phyloP scores from a whole-genome alignment of 2,888 invertebrate species.

The Lepetodrilus schrolli region DNA sequence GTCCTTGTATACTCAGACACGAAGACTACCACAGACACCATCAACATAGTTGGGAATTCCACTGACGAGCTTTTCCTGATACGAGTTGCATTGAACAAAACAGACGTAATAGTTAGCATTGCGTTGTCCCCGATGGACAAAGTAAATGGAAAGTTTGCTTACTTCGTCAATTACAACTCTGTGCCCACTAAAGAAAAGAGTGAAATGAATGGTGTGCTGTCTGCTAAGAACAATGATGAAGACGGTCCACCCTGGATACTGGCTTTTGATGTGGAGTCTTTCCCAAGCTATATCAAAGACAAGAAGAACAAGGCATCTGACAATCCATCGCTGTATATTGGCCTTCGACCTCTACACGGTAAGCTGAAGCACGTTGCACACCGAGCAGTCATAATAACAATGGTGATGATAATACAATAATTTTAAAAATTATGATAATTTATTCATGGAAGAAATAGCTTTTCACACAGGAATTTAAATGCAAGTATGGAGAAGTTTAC shows the following conservation, averaged over 20 bases:
- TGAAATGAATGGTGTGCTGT: slow-evolving; percentile 28
- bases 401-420: no score
- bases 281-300: neutral
- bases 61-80: slow-evolving; percentile 28
- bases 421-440: no score
- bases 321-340: slow-evolving; percentile 11
- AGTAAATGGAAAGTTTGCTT: slow-evolving; percentile 24
- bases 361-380: no score
- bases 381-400: no score
- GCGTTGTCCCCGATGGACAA: slow-evolving; percentile 25
- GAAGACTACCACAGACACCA: neutral
- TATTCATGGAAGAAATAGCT: no score
- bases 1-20: slow-evolving; percentile 4
- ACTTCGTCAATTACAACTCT: slow-evolving; percentile 30
- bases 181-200: slow-evolving; percentile 11
- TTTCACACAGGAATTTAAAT: no score
- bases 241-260: slow-evolving; percentile 1
- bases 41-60: slow-evolving; percentile 29
- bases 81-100: slow-evolving; percentile 30
- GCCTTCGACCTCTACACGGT: neutral
- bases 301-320: neutral
- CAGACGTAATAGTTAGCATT: slow-evolving; percentile 27
- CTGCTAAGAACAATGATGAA: neutral
- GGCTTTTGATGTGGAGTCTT: neutral
- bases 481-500: no score